Base-by-base conservation (phyloP, 2,113 vertebrate species). In the Colossoma macropomum region DNA sequence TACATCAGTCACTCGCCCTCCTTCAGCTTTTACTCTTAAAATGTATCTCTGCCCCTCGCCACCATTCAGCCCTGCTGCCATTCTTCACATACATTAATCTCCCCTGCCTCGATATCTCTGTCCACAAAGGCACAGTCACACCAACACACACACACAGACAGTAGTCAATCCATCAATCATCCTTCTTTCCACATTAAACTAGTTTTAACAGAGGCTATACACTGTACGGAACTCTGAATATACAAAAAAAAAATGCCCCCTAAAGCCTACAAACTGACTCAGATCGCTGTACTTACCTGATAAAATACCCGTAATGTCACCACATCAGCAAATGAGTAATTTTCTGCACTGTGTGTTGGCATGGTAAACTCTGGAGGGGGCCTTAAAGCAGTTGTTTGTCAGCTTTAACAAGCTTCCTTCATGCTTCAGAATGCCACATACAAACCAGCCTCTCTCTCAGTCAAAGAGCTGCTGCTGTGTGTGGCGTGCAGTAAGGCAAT, bases 1-100 rank as follows among this genome's bases (percentile, higher is more conserved):
- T 62, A 50, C 56, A 79, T 76, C 76, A 79, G 74, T 77, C 86
- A 54, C 27, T 41, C 75, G 11, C 52, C 71, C 73, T 48, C 27
- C 62, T 82, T 79, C 62, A 86, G 84, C 78, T 63, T 80, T 25
- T 78, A 66, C 70, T 56, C 76, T 86, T 66, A 81, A 85, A 83
- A 80, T 70, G 77, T 48, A 85, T 84, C 74, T 78, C 65, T 38
- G 63, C 45, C 76, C 63, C 62, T 54, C 76, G 59, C 77, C 73
- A 69, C 62, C 60, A 32, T 70, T 82, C 41, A 19, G 66, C 72
- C 80, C 52, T 25, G 28, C 52, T 69, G 74, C 62, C 60, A 60
- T 83, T 73, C 56, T 76, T 65, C 65, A 72, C 69, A 75, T 69
- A 82, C 75, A 87, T 87, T 82, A 79, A 85, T 82, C 79, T 87